phyloP scores from a whole-genome alignment of 2,888 invertebrate genomes.

The Aleiodes testaceus region DNA sequence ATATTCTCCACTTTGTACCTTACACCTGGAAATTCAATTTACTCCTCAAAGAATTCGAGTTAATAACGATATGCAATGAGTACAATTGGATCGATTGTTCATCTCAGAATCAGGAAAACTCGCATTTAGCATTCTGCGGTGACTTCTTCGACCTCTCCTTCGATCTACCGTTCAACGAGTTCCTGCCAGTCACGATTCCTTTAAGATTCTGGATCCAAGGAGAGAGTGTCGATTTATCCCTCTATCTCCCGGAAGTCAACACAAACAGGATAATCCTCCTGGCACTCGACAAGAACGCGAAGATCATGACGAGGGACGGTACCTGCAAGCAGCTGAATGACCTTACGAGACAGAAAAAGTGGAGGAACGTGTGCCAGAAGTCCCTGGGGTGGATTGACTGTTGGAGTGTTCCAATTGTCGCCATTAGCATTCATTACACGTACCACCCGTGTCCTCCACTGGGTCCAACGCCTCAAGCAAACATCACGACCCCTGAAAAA shows the following conservation, averaged over 20 bases:
- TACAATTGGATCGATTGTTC: constrained; percentile 99
- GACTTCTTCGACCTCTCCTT: constrained; percentile 95
- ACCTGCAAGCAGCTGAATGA: constrained; percentile 76
- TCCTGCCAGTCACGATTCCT: constrained; percentile 90
- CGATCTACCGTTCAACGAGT: constrained; percentile 95
- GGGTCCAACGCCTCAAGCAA: constrained; percentile 91
- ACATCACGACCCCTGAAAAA: constrained; percentile 94
- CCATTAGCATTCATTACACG: constrained; percentile 90
- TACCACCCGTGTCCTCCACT: constrained; percentile 95
- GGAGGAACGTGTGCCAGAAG: constrained; percentile 87
- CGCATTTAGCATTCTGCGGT: constrained; percentile 94
- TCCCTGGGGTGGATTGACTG: constrained; percentile 94
- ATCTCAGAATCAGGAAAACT: constrained; percentile 95
- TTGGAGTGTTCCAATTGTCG: constrained; percentile 96
- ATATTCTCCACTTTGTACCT: constrained; percentile 95
- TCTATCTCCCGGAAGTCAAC: constrained; percentile 93
- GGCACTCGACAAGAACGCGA: constrained; percentile 91
- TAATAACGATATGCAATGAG: constrained; percentile 94
- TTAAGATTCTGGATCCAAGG: constrained; percentile 96
- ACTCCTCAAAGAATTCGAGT: constrained; percentile 94
- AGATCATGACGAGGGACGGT: constrained; percentile 86
- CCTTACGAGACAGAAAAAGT: constrained; percentile 76
- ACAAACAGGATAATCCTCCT: constrained; percentile 88
- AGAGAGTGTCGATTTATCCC: constrained; percentile 91
- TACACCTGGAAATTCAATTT: constrained; percentile 96